Evolutionary conservation across 1,140 invertebrate genomes (phyloP).

Genomic region (Bombus cullumanus): DNA sequence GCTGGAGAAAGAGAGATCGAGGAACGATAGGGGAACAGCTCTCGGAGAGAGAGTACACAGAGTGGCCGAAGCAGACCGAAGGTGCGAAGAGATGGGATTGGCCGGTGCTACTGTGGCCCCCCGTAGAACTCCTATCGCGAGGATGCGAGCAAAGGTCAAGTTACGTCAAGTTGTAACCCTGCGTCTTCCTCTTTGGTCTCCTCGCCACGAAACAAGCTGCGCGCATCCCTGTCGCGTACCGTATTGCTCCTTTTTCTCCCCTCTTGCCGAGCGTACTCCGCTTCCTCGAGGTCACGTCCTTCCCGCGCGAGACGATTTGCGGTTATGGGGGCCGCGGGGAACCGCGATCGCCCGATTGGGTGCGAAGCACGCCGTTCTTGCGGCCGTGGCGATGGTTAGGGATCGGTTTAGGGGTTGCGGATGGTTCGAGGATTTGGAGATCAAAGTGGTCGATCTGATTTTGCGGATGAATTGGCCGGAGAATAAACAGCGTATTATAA

Average conservation of each 20-base stretch:
- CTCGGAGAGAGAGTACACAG: not conserved
- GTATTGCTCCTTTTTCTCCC: constrained; percentile 6
- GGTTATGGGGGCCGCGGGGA: constrained; percentile 51
- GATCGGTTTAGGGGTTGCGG: not conserved
- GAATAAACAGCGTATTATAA: too few relatives aligned
- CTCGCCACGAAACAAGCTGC: not conserved
- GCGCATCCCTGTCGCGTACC: constrained; percentile 3
- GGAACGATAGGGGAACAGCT: constrained; percentile 44
- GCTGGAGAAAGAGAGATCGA: constrained; percentile 56
- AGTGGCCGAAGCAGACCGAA: not conserved
- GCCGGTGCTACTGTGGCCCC: constrained; percentile 36
- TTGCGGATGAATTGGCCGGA: not conserved
- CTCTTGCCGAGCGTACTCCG: not conserved
- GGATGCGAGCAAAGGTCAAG: constrained; percentile 51
- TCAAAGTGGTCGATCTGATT: not conserved
- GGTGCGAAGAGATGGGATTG: constrained; percentile 62
- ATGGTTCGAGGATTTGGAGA: not conserved
- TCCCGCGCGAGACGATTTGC: constrained; percentile 61
- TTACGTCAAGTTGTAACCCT: constrained; percentile 41
- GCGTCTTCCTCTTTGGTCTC: not conserved
- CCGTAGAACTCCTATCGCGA: constrained; percentile 27
- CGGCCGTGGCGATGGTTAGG: not conserved
- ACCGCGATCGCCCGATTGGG: constrained; percentile 50
- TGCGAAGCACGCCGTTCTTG: constrained; percentile 7
- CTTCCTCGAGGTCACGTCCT: constrained; percentile 65